Evolutionary conservation across 2,888 invertebrate genomes (phyloP).

Genomic region (Flexamia atlantica): DNA sequence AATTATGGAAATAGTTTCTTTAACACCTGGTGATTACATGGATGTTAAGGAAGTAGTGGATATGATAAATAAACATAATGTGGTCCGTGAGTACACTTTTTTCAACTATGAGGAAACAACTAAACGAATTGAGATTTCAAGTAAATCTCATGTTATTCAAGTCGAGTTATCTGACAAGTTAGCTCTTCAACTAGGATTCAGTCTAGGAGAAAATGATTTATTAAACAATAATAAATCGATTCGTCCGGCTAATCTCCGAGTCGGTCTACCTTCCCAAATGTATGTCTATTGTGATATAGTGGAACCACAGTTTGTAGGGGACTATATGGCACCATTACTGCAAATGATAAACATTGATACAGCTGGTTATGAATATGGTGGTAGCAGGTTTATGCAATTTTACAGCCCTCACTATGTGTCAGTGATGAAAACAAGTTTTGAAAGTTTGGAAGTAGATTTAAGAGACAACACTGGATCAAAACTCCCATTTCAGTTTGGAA

Average conservation of each 20-base stretch:
- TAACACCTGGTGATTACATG: slow-evolving; percentile 1
- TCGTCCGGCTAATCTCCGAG: slow-evolving; percentile 42
- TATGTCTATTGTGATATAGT: slow-evolving; percentile 70
- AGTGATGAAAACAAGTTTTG: slow-evolving; percentile 64
- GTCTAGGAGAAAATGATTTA: slow-evolving; percentile 7
- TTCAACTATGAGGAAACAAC: slow-evolving; percentile 24
- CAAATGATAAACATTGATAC: slow-evolving; percentile 69
- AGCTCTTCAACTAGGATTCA: slow-evolving; percentile 32
- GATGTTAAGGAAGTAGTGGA: slow-evolving; percentile 19
- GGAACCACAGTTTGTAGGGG: slow-evolving; percentile 69
- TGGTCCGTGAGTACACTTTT: neutral
- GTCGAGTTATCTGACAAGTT: slow-evolving; percentile 67
- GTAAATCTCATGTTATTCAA: slow-evolving; percentile 62
- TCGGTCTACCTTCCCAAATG: slow-evolving; percentile 64
- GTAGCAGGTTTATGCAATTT: slow-evolving; percentile 64
- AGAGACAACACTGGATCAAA: slow-evolving; percentile 52
- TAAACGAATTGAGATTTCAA: neutral
- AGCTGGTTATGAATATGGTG: slow-evolving; percentile 12
- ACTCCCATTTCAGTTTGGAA: slow-evolving; percentile 63
- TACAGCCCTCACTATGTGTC: slow-evolving; percentile 67
- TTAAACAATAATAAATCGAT: neutral
- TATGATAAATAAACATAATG: slow-evolving; percentile 8
- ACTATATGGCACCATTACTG: slow-evolving; percentile 69
- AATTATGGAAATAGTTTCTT: neutral
- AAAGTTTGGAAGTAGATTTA: slow-evolving; percentile 65